Percentiles rank a stretch among this genome's conserved stretches.
phyloP scores from a whole-genome alignment of 2,888 invertebrate species.

The Nephrotoma flavescens region DNA sequence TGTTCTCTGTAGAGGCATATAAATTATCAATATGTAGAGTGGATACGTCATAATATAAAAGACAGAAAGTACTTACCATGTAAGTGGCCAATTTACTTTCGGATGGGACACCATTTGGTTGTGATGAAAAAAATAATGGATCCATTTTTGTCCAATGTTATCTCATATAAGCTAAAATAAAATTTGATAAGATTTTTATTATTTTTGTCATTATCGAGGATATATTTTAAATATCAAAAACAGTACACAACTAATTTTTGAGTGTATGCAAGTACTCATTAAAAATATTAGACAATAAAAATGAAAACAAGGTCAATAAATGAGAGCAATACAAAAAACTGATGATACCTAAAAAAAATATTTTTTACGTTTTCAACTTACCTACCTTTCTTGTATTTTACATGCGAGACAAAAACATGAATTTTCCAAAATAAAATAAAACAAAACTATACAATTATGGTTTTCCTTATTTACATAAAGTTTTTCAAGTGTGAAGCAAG shows the following conservation, averaged over 20 bases:
- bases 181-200: background rate
- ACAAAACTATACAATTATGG: background rate
- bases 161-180: slow-evolving; percentile 23
- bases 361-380: background rate
- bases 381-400: background rate
- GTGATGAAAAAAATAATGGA: slow-evolving; percentile 50
- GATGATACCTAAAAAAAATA: background rate
- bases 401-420: background rate
- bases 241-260: background rate
- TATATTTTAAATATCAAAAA: background rate
- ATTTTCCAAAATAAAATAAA: background rate
- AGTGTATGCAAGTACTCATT: background rate
- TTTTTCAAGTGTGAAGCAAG: background rate
- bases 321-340: background rate
- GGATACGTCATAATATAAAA: background rate
- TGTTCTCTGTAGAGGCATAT: background rate
- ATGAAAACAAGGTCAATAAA: background rate
- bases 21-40: background rate
- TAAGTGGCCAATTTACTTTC: slow-evolving; percentile 76
- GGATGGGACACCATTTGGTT: slow-evolving; percentile 59
- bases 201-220: background rate
- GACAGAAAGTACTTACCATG: slow-evolving; percentile 43
- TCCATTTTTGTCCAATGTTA: slow-evolving; percentile 41
- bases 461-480: background rate
- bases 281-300: background rate